Base-by-base conservation (phyloP, 2,888 invertebrate species). In the Melanchra persicariae region DNA sequence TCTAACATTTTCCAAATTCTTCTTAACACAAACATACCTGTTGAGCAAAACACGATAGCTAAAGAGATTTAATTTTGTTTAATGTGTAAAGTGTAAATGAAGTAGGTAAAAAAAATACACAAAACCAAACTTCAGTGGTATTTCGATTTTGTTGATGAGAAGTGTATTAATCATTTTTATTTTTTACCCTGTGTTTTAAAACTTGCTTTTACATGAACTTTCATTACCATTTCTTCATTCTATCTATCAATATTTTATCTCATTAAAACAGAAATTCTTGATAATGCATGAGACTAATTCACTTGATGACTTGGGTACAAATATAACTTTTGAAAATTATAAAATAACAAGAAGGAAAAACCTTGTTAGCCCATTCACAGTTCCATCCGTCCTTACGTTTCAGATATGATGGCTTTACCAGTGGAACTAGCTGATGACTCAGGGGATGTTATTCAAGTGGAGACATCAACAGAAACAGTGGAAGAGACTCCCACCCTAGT, bases 381-480 rank as follows among this genome's bases (percentile, higher is more conserved):
- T 37, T 40, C 26, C 34, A n/a, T 12, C 5, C n/a, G 55, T 66
- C 10, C 30, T 62, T 40, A 49, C 24, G 8, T 85, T 87, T 40
- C 88, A 96, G 98, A 98, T 84, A 98, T 98, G 97, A 98, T 98
- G 97, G 97, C 97, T 74, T 91, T 98, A 63, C 98, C 98, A 0
- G 97, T 98, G 68, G 98, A 98, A 89, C 91, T 98, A 77, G 97
- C 97, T 26, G 97, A 98, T 84, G 96, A 93, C 88, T 88, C 91
- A 0, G 96, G 89, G 83, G 94, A 93, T 55, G 93, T 94, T 17
- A 82, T 93, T 0, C 88, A 91, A 62, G 93, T 89, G 62, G 92
- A 92, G 10, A 87, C 92, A 10, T 88, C 91, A 0, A 86, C 89
- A 2, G 91, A 87, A 10, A 70, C 68, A 22, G 87, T 85, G 1